Evolutionary conservation across 2,888 invertebrate species (phyloP), one percentile per base, ranked within the genome.

Genomic region (Ornithoptera alexandrae): DNA sequence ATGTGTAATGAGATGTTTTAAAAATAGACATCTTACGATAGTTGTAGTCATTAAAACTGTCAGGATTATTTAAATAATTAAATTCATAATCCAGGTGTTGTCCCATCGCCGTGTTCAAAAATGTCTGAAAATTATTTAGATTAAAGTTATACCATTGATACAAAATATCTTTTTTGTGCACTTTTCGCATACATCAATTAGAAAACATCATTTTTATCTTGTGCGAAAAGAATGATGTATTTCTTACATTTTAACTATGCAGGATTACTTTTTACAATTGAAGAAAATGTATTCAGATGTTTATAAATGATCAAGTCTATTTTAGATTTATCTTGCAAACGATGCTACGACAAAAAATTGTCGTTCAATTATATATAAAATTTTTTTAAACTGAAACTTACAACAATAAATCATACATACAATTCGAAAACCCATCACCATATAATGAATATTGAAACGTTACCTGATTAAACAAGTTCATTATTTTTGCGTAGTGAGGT

Each of bases 1-100:
- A 97, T 0, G 97, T 95, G 84, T 98, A 98, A 85, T 96, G 97
- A 0, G 97, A 95, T 12, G 98, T 97, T 91, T 98, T 98, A 85
- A 97, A 97, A 75, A 96, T 96, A 20, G 96, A 96, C 78, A 98
- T 97, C 5, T 95, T 93, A 76, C 95, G 94, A 85, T 98, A 98
- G 71, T 95, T 94, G 24, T 97, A 15, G 6, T 68, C 67, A 18
- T 20, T 62, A 46, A 68, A 68, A 42, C n/a, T n/a, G 7, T 39
- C 46, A n/a, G 57, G 62, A 18, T 58, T 62, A 36, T 62, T 68
- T 12, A 57, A 39, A 30, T 68, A 68, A 7, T 57, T 57, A 15
- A 58, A 30, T 18, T 36, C 89, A 63, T 94, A 85, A 86, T 99
- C 98, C 75, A 98, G 82, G 67, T 95, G 93, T 87, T 98, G 97